Conservation (phyloP, 2,888 invertebrate genomes). For the Metallyticus violacea region DNA sequence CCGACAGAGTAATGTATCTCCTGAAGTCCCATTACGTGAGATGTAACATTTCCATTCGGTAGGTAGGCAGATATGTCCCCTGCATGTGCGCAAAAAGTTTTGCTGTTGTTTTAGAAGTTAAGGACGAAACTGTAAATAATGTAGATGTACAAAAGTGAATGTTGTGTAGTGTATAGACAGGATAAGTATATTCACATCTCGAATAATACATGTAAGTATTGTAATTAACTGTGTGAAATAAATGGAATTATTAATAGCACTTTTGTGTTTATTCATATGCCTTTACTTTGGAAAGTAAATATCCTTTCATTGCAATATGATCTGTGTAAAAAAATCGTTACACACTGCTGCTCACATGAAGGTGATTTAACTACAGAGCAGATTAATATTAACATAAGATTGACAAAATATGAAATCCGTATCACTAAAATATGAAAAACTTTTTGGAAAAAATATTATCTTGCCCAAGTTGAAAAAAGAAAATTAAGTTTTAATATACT, state of each 20-base stretch:
- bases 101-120: neutral
- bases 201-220: neutral
- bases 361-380: too few species aligned
- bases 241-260: constrained; percentile 6
- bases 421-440: too few species aligned
- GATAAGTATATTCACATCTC: neutral
- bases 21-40: neutral
- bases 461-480: too few species aligned
- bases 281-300: too few species aligned
- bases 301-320: too few species aligned
- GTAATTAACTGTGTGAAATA: constrained; percentile 15
- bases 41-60: too few species aligned
- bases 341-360: too few species aligned
- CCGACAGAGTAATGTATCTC: neutral
- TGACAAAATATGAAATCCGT: too few species aligned
- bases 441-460: too few species aligned
- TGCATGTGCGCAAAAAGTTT: neutral
- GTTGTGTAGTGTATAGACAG: neutral
- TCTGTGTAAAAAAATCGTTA: too few species aligned
- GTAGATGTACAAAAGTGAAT: neutral
- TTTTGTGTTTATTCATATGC: neutral
- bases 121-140: neutral
- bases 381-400: too few species aligned
- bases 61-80: neutral
- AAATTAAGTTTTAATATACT: too few species aligned